These are phyloP conservation scores for Neodiprion lecontei DNA, from an alignment of 1,140 invertebrate genomes.

Conservation along the genomic window DNA sequence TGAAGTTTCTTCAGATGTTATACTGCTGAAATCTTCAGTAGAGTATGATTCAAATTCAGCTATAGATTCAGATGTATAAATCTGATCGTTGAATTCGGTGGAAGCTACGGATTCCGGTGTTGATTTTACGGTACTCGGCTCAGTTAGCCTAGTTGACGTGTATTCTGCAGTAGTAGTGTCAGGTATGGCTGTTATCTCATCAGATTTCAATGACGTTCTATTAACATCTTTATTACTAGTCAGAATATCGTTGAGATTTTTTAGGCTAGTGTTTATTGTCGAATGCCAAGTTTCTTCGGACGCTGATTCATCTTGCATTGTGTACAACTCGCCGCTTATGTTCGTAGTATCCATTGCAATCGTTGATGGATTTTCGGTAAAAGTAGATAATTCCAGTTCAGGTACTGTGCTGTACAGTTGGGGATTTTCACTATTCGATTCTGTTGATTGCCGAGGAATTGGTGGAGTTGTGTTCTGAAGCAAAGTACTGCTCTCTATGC, in stretches of 20 bases:
- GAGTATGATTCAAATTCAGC: no score
- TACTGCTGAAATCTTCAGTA: not conserved
- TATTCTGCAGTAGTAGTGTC: not conserved
- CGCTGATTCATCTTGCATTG: not conserved
- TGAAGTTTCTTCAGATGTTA: not conserved
- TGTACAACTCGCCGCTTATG: not conserved
- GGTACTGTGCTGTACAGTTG: not conserved
- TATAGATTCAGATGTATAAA: not conserved
- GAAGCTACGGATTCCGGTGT: not conserved
- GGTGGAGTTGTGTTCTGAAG: slow-evolving; percentile 8
- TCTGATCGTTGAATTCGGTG: not conserved
- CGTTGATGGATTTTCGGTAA: slow-evolving; percentile 5
- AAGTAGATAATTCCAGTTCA: slow-evolving; percentile 11
- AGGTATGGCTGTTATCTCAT: not conserved
- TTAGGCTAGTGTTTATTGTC: not conserved
- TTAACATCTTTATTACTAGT: slow-evolving; percentile 13
- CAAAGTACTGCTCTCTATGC: slow-evolving; percentile 11
- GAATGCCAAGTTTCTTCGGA: slow-evolving; percentile 10
- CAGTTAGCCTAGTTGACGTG: not conserved
- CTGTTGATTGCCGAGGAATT: not conserved
- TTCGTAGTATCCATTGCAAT: not conserved
- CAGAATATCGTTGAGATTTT: not conserved
- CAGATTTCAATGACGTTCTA: slow-evolving; percentile 3
- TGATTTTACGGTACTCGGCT: not conserved
- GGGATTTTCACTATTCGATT: slow-evolving; percentile 9